phyloP scores from a whole-genome alignment of 2,888 invertebrate species.

The Drosophila phalerata region DNA sequence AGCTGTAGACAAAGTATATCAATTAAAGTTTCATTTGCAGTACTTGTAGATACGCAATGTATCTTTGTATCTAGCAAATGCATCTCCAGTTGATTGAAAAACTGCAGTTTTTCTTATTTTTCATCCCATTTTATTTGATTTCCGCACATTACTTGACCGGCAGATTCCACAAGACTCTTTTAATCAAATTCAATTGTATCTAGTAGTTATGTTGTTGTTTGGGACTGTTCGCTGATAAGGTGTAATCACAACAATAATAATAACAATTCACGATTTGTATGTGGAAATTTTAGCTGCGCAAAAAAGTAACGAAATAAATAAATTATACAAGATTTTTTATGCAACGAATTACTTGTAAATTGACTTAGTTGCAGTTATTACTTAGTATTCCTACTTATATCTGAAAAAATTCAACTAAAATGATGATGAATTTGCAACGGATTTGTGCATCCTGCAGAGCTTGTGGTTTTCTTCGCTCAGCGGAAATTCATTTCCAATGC shows the following conservation, averaged over 20 bases:
- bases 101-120: slow-evolving; percentile 24
- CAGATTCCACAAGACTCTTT: slow-evolving; percentile 37
- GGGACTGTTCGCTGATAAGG: slow-evolving; percentile 59
- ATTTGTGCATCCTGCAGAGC: slow-evolving; percentile 44
- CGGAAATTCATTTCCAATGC: slow-evolving; percentile 60
- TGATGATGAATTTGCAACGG: slow-evolving; percentile 12
- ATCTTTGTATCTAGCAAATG: slow-evolving; percentile 36
- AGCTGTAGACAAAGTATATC: slow-evolving; percentile 26
- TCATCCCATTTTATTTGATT: slow-evolving; percentile 54
- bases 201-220: slow-evolving; percentile 47
- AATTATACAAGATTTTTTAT: slow-evolving; percentile 15
- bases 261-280: slow-evolving; percentile 50
- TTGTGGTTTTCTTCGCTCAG: slow-evolving; percentile 3
- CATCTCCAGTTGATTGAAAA: slow-evolving; percentile 5
- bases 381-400: slow-evolving; percentile 3
- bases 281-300: slow-evolving; percentile 65
- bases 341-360: slow-evolving; percentile 11
- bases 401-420: not conserved
- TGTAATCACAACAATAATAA: slow-evolving; percentile 50
- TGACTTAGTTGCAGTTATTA: slow-evolving; percentile 3
- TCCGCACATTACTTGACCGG: slow-evolving; percentile 40
- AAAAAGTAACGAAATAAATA: slow-evolving; percentile 20
- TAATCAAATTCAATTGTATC: slow-evolving; percentile 78
- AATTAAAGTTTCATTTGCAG: slow-evolving; percentile 54
- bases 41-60: slow-evolving; percentile 4